Evolutionary conservation across 1,140 invertebrate species (phyloP), one percentile per base, ranked within the genome.

Genomic region (Bombus sylvicola): DNA sequence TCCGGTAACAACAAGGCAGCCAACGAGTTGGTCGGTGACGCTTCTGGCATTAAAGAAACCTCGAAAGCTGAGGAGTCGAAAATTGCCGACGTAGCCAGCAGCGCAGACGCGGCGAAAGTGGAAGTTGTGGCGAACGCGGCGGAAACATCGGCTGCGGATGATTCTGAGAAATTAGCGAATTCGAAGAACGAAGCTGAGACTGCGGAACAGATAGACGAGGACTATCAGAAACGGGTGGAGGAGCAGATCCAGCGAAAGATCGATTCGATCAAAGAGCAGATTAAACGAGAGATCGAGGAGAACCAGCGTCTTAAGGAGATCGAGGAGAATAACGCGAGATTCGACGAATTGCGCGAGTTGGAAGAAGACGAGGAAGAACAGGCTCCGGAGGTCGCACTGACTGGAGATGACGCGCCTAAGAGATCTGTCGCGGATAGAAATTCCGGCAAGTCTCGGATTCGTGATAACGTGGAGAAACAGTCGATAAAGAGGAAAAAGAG

Each of bases 191-290:
- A 34, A 1, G 22, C 22, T 25, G 39, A 34, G 22, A 53, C 18
- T 1, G 34, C 8, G 3, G 41, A 73, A 3, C 59, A 73, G 28
- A 4, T 59, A 1, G 83, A 81, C 22, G 41, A 2, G 10, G 87
- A 91, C 6, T 89, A 91, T 71, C 89, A 92, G 81, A 92, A 89
- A 71, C 82, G 86, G 8, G 88, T 91, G 22, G 89, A 92, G 62
- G 79, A 91, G 3, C 72, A 89, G 39, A 92, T 94, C 31, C 86
- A 90, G 83, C 71, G 89, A 34, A 92, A 90, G 87, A 93, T 93
- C 59, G 89, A 92, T 22, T 86, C 86, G 13, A 90, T 94, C 25
- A 94, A 93, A 41, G 90, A 93, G 18, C 88, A 93, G 53, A 91
- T 94, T 9, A 89, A 89, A 66, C 86, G 88, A 1, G 89, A 93